Evolutionary conservation across 1,140 invertebrate species (phyloP), one percentile per base, ranked within the genome.

Genomic region (Anoplophora glabripennis): DNA sequence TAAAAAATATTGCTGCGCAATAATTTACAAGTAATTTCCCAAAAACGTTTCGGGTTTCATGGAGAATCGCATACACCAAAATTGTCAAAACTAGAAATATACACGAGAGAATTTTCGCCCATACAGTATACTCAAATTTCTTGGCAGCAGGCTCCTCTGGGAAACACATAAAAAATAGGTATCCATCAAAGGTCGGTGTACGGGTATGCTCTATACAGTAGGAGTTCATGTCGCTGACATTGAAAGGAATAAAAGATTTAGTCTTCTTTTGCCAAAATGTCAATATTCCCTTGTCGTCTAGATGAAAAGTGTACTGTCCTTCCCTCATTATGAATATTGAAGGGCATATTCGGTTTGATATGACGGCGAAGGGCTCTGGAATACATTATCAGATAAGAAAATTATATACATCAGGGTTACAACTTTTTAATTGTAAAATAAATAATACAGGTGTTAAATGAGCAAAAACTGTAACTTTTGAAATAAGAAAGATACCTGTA

Each of bases 1-100:
- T 11, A 12, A 41, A 59, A n/a, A 59, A 36, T 5, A 15, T 44
- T 1, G n/a, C 21, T 0, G 53, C 28, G 33, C 57, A 59, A 34
- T 59, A 59, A 45, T 53, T 59, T 7, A 59, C 53, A 28, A 59
- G 38, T 18, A 59, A 53, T 12, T 59, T 59, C 18, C 57, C 57
- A 41, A 59, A 59, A 8, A 47, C 9, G 4, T 52, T 59, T 18
- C 36, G 52, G 3, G 57, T 59, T n/a, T 59, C 47, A 18, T 40
- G 18, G 11, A 53, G n/a, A 9, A 46, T 7, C 7, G 53, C 5
- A 17, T 59, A 59, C 11, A 52, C 45, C 18, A 52, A 1, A 11
- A 59, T 59, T 0, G 57, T 59, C 15, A 59, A 11, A 1, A 9
- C 21, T 14, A 59, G 33, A 42, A 52, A 59, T 5, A 59, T 18